Percentiles rank a stretch among this genome's conserved stretches.
phyloP scores from a whole-genome alignment of 1,140 invertebrate species.

The Dermatophagoides farinae region DNA sequence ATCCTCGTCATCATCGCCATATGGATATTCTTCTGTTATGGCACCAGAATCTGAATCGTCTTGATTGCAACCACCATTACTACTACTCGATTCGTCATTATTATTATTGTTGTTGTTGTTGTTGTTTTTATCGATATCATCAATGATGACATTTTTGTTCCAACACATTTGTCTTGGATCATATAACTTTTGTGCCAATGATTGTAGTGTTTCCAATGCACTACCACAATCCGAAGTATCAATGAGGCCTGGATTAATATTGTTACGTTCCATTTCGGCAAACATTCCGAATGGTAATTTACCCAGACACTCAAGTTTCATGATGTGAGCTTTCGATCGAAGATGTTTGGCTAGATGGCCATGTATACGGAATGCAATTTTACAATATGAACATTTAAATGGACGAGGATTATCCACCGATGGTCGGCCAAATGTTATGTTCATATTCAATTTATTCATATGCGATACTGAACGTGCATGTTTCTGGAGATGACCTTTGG shows the following conservation, averaged over 20 bases:
- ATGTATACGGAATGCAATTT: constrained; percentile 84
- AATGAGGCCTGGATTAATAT: constrained; percentile 72
- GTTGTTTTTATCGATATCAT: not conserved
- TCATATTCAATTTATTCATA: constrained; percentile 68
- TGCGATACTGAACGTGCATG: constrained; percentile 71
- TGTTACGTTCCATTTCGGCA: constrained; percentile 73
- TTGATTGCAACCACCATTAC: not conserved
- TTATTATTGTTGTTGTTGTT: not conserved
- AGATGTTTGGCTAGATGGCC: constrained; percentile 89
- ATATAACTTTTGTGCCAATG: constrained; percentile 55
- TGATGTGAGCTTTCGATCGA: constrained; percentile 87
- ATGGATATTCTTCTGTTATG: not conserved
- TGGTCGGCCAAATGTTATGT: constrained; percentile 57
- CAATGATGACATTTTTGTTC: not conserved
- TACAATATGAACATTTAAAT: constrained; percentile 84
- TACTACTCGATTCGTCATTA: not conserved
- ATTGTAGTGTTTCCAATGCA: constrained; percentile 61
- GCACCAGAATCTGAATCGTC: not conserved
- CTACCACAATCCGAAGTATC: constrained; percentile 83
- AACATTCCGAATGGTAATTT: constrained; percentile 90
- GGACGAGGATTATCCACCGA: constrained; percentile 72
- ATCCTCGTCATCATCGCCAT: not conserved
- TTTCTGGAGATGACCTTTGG: constrained; percentile 74
- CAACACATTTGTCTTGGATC: constrained; percentile 29
- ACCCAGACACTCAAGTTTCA: constrained; percentile 72